A percentile compares a stretch with the other conserved stretches of the same genome.
Evolutionary conservation across 1,140 invertebrate species (phyloP).

Genomic region (Drosophila biarmipes): DNA sequence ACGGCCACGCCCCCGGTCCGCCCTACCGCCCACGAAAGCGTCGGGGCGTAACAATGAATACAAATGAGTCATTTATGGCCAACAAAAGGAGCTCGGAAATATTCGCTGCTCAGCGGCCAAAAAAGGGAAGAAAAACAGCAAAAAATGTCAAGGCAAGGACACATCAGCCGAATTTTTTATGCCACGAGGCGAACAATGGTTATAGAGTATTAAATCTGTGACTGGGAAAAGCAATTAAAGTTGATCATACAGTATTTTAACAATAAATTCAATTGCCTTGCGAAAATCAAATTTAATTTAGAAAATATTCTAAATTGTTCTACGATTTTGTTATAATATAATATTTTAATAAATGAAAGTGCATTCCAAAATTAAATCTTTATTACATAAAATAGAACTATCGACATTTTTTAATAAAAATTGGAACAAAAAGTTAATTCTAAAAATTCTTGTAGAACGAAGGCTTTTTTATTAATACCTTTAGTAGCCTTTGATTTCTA

Average conservation of each 20-base stretch:
- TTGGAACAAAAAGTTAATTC: no score
- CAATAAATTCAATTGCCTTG: no score
- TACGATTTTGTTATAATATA: no score
- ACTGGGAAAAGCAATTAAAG: not conserved
- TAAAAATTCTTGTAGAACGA: no score
- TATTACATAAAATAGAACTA: no score
- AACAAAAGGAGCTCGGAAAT: conserved; percentile 29
- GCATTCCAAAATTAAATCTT: no score
- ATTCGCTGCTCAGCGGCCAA: conserved; percentile 3
- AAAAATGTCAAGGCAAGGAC: conserved; percentile 32
- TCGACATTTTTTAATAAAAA: no score
- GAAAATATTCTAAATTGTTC: no score
- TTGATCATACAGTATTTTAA: not conserved
- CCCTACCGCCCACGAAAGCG: conserved; percentile 27
- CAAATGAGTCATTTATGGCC: conserved; percentile 61
- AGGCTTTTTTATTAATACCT: no score
- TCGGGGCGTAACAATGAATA: conserved; percentile 53
- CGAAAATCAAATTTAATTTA: not conserved
- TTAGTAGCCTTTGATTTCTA: not conserved
- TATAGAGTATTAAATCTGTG: not conserved
- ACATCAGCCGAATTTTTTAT: not conserved
- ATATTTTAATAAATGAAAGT: no score
- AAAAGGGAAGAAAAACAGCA: not conserved
- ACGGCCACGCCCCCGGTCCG: conserved; percentile 9
- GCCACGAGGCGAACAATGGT: conserved; percentile 1